phyloP scores from a whole-genome alignment of 2,113 vertebrate genomes.

The Syngnathoides biaculeatus region DNA sequence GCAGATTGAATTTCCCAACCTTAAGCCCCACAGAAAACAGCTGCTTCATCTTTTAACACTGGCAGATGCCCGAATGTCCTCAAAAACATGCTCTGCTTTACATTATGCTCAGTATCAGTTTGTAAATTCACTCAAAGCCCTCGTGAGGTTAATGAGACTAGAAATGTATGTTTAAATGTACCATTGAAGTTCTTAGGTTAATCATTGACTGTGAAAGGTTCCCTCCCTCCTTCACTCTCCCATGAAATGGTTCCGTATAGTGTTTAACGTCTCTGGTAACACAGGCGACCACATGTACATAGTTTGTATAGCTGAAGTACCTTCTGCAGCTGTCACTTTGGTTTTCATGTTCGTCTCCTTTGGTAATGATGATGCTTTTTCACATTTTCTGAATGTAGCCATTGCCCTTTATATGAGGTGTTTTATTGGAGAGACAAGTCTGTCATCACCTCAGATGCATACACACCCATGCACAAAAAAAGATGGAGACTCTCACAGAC shows the following conservation, averaged over 20 bases:
- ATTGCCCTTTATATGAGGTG: slow-evolving; percentile 43
- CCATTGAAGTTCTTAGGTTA: slow-evolving; percentile 16
- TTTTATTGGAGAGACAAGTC: slow-evolving; percentile 52
- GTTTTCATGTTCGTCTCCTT: slow-evolving; percentile 15
- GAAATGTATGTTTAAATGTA: slow-evolving; percentile 10
- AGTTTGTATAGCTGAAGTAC: slow-evolving; percentile 20
- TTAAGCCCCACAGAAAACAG: slow-evolving; percentile 60
- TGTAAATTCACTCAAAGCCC: slow-evolving; percentile 12
- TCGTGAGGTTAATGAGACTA: slow-evolving; percentile 44
- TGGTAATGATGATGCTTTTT: slow-evolving; percentile 18
- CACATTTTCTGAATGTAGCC: slow-evolving; percentile 18
- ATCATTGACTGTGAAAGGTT: slow-evolving; percentile 28
- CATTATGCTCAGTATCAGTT: slow-evolving; percentile 17
- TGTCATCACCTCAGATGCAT: slow-evolving; percentile 51
- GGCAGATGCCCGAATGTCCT: slow-evolving; percentile 38
- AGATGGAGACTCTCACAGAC: slow-evolving; percentile 16
- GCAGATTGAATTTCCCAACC: slow-evolving; percentile 62
- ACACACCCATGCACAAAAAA: slow-evolving; percentile 17
- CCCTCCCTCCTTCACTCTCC: neutral
- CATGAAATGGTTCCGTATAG: neutral
- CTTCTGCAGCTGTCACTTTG: slow-evolving; percentile 13
- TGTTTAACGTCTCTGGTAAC: slow-evolving; percentile 21
- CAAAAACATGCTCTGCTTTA: slow-evolving; percentile 27
- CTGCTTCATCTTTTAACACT: slow-evolving; percentile 67
- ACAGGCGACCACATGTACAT: neutral